A percentile compares a stretch with the other conserved stretches of the same genome.
These are phyloP conservation scores for Scarus forsteni DNA, from an alignment of 2,797 vertebrate genomes.

Conservation along the genomic window DNA sequence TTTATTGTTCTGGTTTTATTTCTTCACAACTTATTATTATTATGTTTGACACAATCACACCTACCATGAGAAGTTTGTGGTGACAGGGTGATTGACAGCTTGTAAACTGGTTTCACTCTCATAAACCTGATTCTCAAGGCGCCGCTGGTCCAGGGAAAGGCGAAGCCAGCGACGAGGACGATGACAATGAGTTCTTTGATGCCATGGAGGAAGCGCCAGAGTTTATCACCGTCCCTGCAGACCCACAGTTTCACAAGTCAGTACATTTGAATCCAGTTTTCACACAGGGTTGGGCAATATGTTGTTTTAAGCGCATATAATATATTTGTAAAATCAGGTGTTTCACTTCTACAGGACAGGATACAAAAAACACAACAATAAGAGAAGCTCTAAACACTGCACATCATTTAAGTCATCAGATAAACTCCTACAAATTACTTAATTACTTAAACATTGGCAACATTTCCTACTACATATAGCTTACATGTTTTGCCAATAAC, in stretches of 20 bases:
- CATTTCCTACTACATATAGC: too few relatives aligned
- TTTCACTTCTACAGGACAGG: too few relatives aligned
- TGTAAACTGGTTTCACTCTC: not conserved
- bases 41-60: not conserved
- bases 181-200: slow-evolving; percentile 97
- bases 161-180: slow-evolving; percentile 94
- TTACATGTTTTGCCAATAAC: too few relatives aligned
- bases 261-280: slow-evolving; percentile 20
- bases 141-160: slow-evolving; percentile 84
- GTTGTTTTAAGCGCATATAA: too few relatives aligned
- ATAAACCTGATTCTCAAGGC: slow-evolving; percentile 48
- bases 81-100: not conserved
- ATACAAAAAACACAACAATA: too few relatives aligned
- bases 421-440: too few relatives aligned
- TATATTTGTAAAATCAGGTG: too few relatives aligned
- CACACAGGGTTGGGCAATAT: not conserved
- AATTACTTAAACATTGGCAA: too few relatives aligned
- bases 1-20: too few relatives aligned
- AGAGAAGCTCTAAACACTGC: too few relatives aligned
- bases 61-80: not conserved
- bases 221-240: slow-evolving; percentile 92
- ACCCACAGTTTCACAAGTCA: slow-evolving; percentile 93
- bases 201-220: slow-evolving; percentile 90
- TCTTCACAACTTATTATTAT: too few relatives aligned
- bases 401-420: too few relatives aligned